Conservation (phyloP, 2,888 invertebrate genomes). For the Ametastegia equiseti region DNA sequence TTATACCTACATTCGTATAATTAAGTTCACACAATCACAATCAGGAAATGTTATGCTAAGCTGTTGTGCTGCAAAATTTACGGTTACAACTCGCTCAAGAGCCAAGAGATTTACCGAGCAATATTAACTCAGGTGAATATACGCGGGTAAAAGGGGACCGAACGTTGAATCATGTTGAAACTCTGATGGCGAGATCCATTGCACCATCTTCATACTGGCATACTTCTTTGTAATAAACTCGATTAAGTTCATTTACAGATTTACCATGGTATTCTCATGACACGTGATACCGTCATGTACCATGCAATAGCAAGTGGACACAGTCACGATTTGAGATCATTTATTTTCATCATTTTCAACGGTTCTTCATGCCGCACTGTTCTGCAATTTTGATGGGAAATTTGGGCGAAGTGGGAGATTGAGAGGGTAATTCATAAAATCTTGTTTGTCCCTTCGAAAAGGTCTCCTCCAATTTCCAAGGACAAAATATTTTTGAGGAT, state of each 20-base stretch:
- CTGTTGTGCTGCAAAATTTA: constrained; percentile 32
- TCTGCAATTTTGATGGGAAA: too few relatives aligned
- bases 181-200: background rate
- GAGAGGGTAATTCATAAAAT: too few relatives aligned
- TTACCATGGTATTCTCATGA: background rate
- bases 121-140: background rate
- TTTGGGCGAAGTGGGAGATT: too few relatives aligned
- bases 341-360: too few relatives aligned
- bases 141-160: background rate
- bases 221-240: background rate
- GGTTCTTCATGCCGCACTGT: too few relatives aligned
- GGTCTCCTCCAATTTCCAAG: too few relatives aligned
- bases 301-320: too few relatives aligned
- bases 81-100: constrained; percentile 22
- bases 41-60: constrained; percentile 22
- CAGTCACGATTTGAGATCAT: too few relatives aligned
- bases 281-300: background rate
- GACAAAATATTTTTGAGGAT: too few relatives aligned
- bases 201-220: background rate
- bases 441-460: too few relatives aligned
- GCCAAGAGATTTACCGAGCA: constrained; percentile 20
- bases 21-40: constrained; percentile 28
- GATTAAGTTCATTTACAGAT: background rate
- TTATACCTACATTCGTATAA: constrained; percentile 2
- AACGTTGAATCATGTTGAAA: constrained; percentile 27